phyloP scores from a whole-genome alignment of 2,113 vertebrate species.

The Leptodactylus fuscus region DNA sequence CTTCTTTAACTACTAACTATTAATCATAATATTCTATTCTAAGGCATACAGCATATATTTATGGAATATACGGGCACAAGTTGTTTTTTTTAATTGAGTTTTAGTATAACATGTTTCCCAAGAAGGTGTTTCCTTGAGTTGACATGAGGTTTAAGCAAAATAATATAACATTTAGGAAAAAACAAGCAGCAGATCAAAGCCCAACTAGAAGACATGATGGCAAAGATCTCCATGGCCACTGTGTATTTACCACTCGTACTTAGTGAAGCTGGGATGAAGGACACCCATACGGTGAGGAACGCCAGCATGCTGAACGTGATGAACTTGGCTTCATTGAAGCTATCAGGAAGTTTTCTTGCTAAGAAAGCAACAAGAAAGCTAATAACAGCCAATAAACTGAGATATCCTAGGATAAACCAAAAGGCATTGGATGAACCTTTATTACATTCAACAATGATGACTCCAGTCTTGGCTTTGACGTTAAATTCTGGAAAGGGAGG shows the following conservation, averaged over 20 bases:
- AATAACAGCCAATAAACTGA: slow-evolving; percentile 38
- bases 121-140: slow-evolving; percentile 2
- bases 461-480: background rate
- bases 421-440: slow-evolving; percentile 45
- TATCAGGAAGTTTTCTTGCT: slow-evolving; percentile 53
- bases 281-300: slow-evolving; percentile 53
- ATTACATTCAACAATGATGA: slow-evolving; percentile 46
- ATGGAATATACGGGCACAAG: too few relatives aligned
- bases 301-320: slow-evolving; percentile 60
- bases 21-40: too few relatives aligned
- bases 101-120: too few relatives aligned
- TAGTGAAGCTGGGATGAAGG: slow-evolving; percentile 57
- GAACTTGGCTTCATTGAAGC: slow-evolving; percentile 59
- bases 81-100: too few relatives aligned
- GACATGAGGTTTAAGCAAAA: slow-evolving; percentile 16
- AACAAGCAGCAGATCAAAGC: slow-evolving; percentile 26
- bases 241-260: slow-evolving; percentile 55
- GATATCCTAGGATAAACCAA: slow-evolving; percentile 55
- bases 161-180: slow-evolving; percentile 43
- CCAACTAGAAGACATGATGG: slow-evolving; percentile 54
- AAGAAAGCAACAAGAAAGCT: slow-evolving; percentile 58
- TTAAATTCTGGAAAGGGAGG: slow-evolving; percentile 49
- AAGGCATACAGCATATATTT: too few relatives aligned
- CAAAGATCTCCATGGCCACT: slow-evolving; percentile 57
- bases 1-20: too few relatives aligned